Conservation (phyloP, 2,888 invertebrate genomes). For the Ectobius pallidus region DNA sequence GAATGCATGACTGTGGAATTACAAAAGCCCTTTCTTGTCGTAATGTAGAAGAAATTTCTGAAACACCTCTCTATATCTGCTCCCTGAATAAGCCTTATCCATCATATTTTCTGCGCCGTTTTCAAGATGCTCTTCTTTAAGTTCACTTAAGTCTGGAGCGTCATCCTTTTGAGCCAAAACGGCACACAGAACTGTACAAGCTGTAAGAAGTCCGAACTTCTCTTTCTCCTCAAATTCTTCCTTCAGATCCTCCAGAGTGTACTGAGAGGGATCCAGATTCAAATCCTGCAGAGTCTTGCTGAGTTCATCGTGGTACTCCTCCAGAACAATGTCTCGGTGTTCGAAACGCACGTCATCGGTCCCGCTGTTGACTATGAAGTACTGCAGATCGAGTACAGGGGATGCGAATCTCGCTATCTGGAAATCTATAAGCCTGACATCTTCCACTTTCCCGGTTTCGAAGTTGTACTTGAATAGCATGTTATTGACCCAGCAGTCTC, state of each 20-base stretch:
- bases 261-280: neutral
- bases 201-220: conserved; percentile 45
- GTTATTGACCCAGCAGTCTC: conserved; percentile 44
- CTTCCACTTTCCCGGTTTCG: conserved; percentile 19
- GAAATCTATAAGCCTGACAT: conserved; percentile 42
- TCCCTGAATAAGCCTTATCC: conserved; percentile 21
- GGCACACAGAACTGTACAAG: conserved; percentile 44
- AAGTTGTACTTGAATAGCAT: conserved; percentile 38
- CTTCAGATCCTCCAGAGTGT: conserved; percentile 44
- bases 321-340: conserved; percentile 30
- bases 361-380: conserved; percentile 38
- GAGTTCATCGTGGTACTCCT: conserved; percentile 35
- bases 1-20: too few relatives aligned
- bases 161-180: conserved; percentile 44
- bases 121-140: conserved; percentile 27
- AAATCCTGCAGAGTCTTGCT: neutral
- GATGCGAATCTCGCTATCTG: conserved; percentile 38
- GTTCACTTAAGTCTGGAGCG: conserved; percentile 31
- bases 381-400: conserved; percentile 40
- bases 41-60: conserved; percentile 21
- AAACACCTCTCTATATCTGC: conserved; percentile 15
- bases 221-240: conserved; percentile 45
- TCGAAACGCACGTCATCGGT: conserved; percentile 13
- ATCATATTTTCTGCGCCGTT: neutral
- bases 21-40: conserved; percentile 31